Conservation (phyloP, 2,797 vertebrate genomes). For the Oreortyx pictus region DNA sequence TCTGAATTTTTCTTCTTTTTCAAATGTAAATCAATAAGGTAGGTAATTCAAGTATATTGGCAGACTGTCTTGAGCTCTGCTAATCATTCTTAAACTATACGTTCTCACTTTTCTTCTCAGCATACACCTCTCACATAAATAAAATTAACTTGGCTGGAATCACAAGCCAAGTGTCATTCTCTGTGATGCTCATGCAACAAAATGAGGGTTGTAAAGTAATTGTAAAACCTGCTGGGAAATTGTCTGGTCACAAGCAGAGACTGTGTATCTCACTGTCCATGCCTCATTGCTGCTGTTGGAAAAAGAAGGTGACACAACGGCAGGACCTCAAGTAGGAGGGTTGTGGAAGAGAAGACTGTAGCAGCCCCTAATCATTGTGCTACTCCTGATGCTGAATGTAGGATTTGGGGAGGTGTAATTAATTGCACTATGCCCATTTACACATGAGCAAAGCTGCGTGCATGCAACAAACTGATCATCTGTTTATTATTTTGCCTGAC, state of each 20-base stretch:
- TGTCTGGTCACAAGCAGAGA: background rate
- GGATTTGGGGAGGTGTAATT: fast-evolving
- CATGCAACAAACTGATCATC: background rate
- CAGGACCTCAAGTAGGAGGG: background rate
- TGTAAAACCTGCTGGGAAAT: background rate
- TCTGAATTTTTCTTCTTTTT: background rate
- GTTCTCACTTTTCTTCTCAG: conserved; percentile 18
- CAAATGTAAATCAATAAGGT: background rate
- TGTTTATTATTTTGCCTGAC: background rate
- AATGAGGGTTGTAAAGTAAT: background rate
- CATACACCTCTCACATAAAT: background rate
- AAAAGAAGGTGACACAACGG: background rate
- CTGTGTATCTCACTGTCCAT: fast-evolving
- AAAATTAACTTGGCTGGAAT: conserved; percentile 8
- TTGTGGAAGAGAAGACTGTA: no score
- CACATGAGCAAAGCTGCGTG: background rate
- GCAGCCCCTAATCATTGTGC: fast-evolving
- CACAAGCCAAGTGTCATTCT: background rate
- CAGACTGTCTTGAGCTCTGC: background rate
- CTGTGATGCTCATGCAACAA: background rate
- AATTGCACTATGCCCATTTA: no score
- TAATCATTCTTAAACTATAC: background rate
- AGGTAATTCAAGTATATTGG: conserved; percentile 3
- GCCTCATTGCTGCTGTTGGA: background rate
- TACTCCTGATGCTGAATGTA: background rate